These are phyloP conservation scores for Morbakka virulenta DNA, from an alignment of 30 jellyfish, hydroid and myxozoan genomes.

Conservation along the genomic window DNA sequence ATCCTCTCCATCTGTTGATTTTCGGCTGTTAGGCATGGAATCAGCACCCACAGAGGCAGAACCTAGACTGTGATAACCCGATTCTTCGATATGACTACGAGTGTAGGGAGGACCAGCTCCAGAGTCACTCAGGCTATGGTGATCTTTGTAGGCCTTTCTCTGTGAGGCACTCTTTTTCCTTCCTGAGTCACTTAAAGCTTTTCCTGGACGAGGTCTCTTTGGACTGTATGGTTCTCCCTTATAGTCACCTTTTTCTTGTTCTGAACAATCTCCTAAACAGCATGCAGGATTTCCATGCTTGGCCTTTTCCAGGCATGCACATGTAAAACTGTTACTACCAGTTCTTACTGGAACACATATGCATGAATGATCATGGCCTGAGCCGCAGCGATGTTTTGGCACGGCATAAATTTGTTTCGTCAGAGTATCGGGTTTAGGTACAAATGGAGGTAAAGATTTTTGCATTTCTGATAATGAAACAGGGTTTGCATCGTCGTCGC, in stretches of 20 bases:
- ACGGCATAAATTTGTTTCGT: slow-evolving; percentile 51
- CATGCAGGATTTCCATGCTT: slow-evolving; percentile 33
- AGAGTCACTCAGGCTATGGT: not conserved
- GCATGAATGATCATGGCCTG: slow-evolving; percentile 69
- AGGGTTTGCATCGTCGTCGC: not conserved
- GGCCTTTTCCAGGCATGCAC: slow-evolving; percentile 61
- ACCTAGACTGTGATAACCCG: slow-evolving; percentile 20
- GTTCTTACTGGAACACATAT: slow-evolving; percentile 60
- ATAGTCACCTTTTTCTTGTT: not conserved
- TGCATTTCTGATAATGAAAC: not conserved
- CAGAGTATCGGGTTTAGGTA: slow-evolving; percentile 2
- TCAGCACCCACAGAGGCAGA: not conserved
- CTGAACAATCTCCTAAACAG: slow-evolving; percentile 53
- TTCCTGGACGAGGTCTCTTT: slow-evolving; percentile 35
- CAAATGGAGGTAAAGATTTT: not conserved
- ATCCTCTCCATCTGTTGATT: slow-evolving; percentile 17
- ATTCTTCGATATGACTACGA: slow-evolving; percentile 7
- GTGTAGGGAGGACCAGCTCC: not conserved
- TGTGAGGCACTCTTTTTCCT: slow-evolving; percentile 21
- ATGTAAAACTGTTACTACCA: slow-evolving; percentile 67
- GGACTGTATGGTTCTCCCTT: slow-evolving; percentile 58
- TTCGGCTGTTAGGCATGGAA: slow-evolving; percentile 20
- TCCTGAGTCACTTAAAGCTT: slow-evolving; percentile 25
- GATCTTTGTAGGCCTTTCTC: slow-evolving; percentile 19
- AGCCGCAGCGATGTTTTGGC: slow-evolving; percentile 69